phyloP scores from a whole-genome alignment of 2,113 vertebrate genomes.

The Colaptes auratus region DNA sequence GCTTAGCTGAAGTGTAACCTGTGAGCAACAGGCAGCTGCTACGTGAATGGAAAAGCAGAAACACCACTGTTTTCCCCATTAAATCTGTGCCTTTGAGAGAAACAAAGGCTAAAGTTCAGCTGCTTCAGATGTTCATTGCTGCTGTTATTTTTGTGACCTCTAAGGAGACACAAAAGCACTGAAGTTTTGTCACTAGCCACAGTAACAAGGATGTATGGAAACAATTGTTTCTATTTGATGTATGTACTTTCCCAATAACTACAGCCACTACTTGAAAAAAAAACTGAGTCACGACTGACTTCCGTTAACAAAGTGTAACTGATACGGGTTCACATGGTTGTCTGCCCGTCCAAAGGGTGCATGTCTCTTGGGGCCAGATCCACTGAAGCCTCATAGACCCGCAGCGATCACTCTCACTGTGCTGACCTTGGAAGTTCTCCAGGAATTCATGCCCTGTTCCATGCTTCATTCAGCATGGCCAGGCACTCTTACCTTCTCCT shows the following conservation, averaged over 20 bases:
- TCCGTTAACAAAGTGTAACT: background rate
- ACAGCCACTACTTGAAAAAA: background rate
- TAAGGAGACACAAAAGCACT: background rate
- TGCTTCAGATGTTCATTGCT: background rate
- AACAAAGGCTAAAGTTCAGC: background rate
- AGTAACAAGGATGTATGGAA: background rate
- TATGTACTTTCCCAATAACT: background rate
- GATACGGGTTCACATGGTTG: background rate
- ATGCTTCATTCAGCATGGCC: background rate
- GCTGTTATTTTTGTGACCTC: background rate
- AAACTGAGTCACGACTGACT: background rate
- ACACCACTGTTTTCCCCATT: background rate
- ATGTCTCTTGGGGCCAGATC: background rate
- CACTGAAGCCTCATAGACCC: background rate
- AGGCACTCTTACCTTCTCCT: background rate
- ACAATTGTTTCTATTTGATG: background rate
- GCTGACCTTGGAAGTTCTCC: background rate
- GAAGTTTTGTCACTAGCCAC: background rate
- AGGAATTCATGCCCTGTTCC: background rate
- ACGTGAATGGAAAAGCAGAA: background rate
- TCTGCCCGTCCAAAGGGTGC: background rate
- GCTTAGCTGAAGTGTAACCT: background rate
- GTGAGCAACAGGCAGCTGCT: background rate
- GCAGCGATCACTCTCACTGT: fast-evolving
- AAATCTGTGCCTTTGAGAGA: background rate